phyloP scores from a whole-genome alignment of 1,140 invertebrate genomes.

The Brachionus rotundiformis region DNA sequence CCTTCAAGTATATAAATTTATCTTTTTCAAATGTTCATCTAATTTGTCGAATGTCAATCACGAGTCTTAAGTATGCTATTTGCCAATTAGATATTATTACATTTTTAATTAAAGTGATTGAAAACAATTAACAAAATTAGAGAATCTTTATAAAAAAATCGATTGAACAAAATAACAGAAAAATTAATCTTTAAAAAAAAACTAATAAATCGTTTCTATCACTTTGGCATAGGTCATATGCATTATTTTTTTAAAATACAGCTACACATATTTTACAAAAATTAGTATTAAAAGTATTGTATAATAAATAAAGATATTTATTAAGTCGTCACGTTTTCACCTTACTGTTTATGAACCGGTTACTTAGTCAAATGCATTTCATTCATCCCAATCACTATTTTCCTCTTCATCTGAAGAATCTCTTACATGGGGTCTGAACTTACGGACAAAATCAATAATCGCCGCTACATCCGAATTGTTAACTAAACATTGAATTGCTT shows the following conservation, averaged over 20 bases:
- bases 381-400: slow-evolving; percentile 52
- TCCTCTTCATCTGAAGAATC: slow-evolving; percentile 45
- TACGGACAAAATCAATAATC: slow-evolving; percentile 50
- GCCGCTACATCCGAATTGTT: slow-evolving; percentile 51
- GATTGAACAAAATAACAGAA: background rate
- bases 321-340: background rate
- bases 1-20: background rate
- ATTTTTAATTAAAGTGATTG: too few species aligned
- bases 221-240: background rate
- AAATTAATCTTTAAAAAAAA: background rate
- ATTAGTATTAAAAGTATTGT: background rate
- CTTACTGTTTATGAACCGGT: slow-evolving; percentile 15
- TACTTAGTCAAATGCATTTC: background rate
- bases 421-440: slow-evolving; percentile 48
- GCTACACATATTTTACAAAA: slow-evolving; percentile 17
- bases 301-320: slow-evolving; percentile 14
- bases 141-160: background rate
- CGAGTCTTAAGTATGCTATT: background rate
- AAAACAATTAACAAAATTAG: background rate
- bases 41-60: background rate
- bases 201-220: background rate
- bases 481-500: slow-evolving; percentile 39
- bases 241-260: background rate
- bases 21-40: background rate
- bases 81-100: too few species aligned